Base-by-base conservation (phyloP, 2,113 vertebrate genomes). In the Solea senegalensis region DNA sequence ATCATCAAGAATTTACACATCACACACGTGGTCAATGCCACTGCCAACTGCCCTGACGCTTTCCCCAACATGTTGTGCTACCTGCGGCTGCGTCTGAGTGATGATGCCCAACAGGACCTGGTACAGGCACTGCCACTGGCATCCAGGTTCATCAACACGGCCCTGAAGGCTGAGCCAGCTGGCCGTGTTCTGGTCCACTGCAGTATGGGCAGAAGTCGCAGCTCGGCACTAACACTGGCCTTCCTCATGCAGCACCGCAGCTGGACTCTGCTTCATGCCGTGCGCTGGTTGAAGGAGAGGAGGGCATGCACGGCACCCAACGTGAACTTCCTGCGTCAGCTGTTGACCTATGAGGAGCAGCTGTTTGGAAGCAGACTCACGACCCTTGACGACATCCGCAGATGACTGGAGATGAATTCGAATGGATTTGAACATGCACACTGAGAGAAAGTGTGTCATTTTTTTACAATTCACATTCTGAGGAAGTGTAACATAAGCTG, bases 1-100 rank as follows among this genome's bases (percentile, higher is more conserved):
- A 90, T 92, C 74, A 88, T 92, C 67, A 88, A 83, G 69, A 91
- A 91, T 69, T 84, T 92, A 14, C 82, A 90, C 56, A 90, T 91
- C 79, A 91, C 89, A 27, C 91, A 91, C 14, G 88, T 81, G 78
- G 80, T 93, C 66, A 92, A 91, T 6, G 88, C 90, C 49, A 90
- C 88, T 2, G 80, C 88, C 14, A 84, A 90, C 65, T 81, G 74
- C 63, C 71, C 89, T 0, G 85, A 92, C 9, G 86, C 88, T 57
- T 91, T 92, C 69, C 86, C 84, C 34, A 88, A 82, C 74, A 77
- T 13, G 21, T 59, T 91, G 61, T 41, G 50, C 57, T 89, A 91
- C 75, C 74, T 91, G 65, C 60, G 70, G 58, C 84, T 92, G 62
- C 71, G 55, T 40, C 84, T 93, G 46, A 92, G 83, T 3, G 90